A percentile compares a stretch with the other conserved stretches of the same genome.
Conservation (phyloP, 2,888 invertebrate species). For the Drosophila lutescens region DNA sequence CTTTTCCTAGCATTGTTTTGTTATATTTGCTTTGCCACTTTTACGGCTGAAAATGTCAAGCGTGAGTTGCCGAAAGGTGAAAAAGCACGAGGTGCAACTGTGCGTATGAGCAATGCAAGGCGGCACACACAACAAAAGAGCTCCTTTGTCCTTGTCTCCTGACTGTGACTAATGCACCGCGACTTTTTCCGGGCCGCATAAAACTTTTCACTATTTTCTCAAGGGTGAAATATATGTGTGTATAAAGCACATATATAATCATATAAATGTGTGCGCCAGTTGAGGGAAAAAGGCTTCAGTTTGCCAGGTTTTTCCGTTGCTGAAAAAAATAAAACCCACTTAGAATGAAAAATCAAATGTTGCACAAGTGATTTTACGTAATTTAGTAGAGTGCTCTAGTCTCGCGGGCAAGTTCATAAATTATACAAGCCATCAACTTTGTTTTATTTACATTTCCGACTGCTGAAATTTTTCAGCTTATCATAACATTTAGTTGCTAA, state of each 20-base stretch:
- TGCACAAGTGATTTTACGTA: constrained; percentile 23
- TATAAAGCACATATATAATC: constrained; percentile 9
- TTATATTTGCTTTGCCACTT: constrained; percentile 40
- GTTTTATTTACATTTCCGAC: neutral
- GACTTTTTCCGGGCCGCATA: constrained; percentile 49
- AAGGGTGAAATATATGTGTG: constrained; percentile 42
- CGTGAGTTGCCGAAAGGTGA: constrained; percentile 38
- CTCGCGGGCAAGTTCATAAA: neutral
- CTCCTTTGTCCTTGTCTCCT: constrained; percentile 55
- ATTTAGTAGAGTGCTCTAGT: constrained; percentile 17
- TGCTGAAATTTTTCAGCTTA: neutral
- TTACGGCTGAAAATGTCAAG: constrained; percentile 47
- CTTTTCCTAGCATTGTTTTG: constrained; percentile 26
- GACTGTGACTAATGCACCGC: constrained; percentile 65
- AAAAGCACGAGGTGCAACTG: constrained; percentile 53
- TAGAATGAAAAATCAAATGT: constrained; percentile 12
- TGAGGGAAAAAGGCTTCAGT: constrained; percentile 5
- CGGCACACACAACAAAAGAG: constrained; percentile 27
- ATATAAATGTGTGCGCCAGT: constrained; percentile 26
- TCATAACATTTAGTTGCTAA: neutral
- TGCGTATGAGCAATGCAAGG: constrained; percentile 66
- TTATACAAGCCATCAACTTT: neutral
- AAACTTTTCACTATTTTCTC: constrained; percentile 46
- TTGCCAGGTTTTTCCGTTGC: neutral
- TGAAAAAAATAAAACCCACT: neutral